These are phyloP conservation scores for Heliconius congener DNA, from an alignment of 1,140 invertebrate genomes.

Conservation along the genomic window DNA sequence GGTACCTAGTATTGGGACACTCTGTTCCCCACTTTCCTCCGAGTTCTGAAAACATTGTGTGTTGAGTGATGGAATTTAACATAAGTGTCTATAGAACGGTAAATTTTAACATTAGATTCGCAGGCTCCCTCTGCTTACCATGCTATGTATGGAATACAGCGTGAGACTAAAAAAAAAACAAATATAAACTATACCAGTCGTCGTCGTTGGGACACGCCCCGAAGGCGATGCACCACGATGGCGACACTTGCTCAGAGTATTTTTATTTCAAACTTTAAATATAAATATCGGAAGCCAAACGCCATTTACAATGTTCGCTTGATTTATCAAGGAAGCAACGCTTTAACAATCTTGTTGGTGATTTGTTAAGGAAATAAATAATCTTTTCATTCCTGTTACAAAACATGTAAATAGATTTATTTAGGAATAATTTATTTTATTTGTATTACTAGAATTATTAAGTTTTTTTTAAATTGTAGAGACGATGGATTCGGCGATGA, in stretches of 20 bases:
- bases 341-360: slow-evolving; percentile 4
- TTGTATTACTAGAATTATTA: neutral
- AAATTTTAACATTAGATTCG: no score
- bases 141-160: neutral
- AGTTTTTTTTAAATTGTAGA: no score
- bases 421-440: neutral
- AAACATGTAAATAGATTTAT: neutral
- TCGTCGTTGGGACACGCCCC: neutral
- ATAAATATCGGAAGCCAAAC: slow-evolving; percentile 23
- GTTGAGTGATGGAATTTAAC: no score
- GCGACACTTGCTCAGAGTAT: neutral
- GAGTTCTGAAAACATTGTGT: no score
- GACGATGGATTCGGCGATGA: no score
- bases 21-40: no score
- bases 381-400: slow-evolving; percentile 1
- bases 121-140: no score
- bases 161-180: neutral
- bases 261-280: neutral
- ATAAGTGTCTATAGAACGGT: no score
- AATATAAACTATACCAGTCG: no score
- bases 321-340: slow-evolving; percentile 22
- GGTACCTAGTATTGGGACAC: no score
- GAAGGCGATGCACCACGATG: neutral
- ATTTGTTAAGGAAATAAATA: slow-evolving; percentile 19
- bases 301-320: slow-evolving; percentile 24